These are phyloP conservation scores for Colinus virginianus DNA, from an alignment of 2,113 vertebrate species.

Conservation along the genomic window DNA sequence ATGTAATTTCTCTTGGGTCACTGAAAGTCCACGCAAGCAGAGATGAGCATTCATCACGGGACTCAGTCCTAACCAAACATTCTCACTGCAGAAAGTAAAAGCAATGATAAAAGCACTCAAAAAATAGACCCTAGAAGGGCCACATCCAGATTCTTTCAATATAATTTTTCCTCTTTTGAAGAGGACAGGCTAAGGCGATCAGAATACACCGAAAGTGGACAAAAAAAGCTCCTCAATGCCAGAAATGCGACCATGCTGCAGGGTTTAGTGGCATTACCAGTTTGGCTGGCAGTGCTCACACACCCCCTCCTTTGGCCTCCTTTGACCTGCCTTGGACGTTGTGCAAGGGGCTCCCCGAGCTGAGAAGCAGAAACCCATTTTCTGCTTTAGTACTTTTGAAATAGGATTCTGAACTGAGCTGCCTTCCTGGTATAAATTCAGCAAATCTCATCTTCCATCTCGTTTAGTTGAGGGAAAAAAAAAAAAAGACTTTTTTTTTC, in stretches of 20 bases:
- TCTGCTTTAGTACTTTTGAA: not conserved
- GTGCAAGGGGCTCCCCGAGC: too few relatives aligned
- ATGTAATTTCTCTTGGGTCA: not conserved
- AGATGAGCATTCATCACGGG: not conserved
- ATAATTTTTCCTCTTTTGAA: not conserved
- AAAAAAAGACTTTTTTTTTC: fast-evolving
- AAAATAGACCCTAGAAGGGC: not conserved
- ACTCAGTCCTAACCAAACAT: not conserved
- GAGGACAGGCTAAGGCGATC: not conserved
- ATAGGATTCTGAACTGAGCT: not conserved
- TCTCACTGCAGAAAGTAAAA: fast-evolving
- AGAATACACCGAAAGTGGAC: not conserved
- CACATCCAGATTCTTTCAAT: not conserved
- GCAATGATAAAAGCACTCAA: not conserved
- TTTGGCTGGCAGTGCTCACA: not conserved
- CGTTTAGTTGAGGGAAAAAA: not conserved
- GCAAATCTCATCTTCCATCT: not conserved
- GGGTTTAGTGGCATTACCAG: fast-evolving
- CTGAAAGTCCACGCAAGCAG: not conserved
- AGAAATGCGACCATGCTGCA: not conserved
- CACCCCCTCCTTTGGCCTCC: not conserved
- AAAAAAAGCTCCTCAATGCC: not conserved
- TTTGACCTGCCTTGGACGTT: not conserved
- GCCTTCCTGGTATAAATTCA: not conserved
- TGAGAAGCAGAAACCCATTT: not conserved